Evolutionary conservation across 2,888 invertebrate species (phyloP).

Genomic region (Stramonita haemastoma): DNA sequence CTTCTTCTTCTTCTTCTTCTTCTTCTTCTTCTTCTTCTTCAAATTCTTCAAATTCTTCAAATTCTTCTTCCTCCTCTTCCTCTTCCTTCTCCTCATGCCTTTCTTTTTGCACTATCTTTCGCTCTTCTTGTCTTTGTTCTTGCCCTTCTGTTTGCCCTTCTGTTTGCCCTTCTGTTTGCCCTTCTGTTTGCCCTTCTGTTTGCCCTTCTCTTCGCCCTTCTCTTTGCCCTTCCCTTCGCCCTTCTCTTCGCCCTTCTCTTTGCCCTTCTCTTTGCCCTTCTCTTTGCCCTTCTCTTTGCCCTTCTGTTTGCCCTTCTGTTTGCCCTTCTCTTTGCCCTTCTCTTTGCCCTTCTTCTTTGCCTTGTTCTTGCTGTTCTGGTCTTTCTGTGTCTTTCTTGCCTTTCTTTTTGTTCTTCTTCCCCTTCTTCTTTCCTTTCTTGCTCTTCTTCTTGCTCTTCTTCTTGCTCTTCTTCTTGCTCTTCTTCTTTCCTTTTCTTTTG

Average conservation of each 20-base stretch:
- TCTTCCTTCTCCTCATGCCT: not conserved
- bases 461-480: not conserved
- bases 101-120: not conserved
- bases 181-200: not conserved
- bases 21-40: not conserved
- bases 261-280: not conserved
- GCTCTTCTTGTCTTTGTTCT: not conserved
- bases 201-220: not conserved
- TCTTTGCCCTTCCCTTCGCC: not conserved
- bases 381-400: not conserved
- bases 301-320: not conserved
- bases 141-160: not conserved
- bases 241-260: not conserved
- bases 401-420: not conserved
- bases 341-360: not conserved
- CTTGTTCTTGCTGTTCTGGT: not conserved
- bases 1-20: not conserved
- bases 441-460: not conserved
- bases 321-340: not conserved
- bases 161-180: not conserved
- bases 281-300: not conserved
- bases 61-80: not conserved
- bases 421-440: not conserved
- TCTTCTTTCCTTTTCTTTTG: not conserved
- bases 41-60: too few relatives aligned